phyloP scores from a whole-genome alignment of 1,140 invertebrate species.

The Drosophila grimshawi region DNA sequence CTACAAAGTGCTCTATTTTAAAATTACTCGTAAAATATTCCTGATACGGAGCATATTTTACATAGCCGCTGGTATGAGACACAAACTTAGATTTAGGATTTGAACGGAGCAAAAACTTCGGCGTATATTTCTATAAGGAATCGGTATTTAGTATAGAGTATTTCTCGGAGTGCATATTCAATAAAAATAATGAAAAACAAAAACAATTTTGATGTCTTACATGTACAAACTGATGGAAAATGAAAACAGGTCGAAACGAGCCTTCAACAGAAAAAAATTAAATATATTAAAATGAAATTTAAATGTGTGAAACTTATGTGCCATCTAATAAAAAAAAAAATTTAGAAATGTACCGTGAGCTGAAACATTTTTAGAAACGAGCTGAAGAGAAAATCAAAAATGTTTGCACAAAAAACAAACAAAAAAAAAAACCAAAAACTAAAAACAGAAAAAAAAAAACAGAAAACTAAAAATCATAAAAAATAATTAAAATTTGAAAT shows the following conservation, averaged over 20 bases:
- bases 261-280: constrained; percentile 32
- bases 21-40: constrained; percentile 15
- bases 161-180: constrained; percentile 44
- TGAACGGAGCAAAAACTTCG: constrained; percentile 16
- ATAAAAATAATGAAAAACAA: constrained; percentile 22
- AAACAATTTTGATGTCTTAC: constrained; percentile 46
- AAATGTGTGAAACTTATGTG: constrained; percentile 77
- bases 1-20: constrained; percentile 17
- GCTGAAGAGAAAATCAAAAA: constrained; percentile 42
- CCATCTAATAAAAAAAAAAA: constrained; percentile 58
- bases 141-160: constrained; percentile 8
- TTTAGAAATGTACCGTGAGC: constrained; percentile 33
- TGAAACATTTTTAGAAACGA: constrained; percentile 32
- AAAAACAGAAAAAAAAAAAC: constrained; percentile 6
- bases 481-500: constrained; percentile 57
- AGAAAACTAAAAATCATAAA: constrained; percentile 3
- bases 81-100: constrained; percentile 51
- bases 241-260: constrained; percentile 41
- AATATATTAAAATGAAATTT: constrained; percentile 24
- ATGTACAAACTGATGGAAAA: constrained; percentile 48
- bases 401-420: constrained; percentile 20
- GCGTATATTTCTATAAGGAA: constrained; percentile 37
- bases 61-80: constrained; percentile 70
- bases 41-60: constrained; percentile 50
- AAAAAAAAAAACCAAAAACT: constrained; percentile 33